Evolutionary conservation across 2,888 invertebrate genomes (phyloP).

Genomic region (Cheilosia impressa): DNA sequence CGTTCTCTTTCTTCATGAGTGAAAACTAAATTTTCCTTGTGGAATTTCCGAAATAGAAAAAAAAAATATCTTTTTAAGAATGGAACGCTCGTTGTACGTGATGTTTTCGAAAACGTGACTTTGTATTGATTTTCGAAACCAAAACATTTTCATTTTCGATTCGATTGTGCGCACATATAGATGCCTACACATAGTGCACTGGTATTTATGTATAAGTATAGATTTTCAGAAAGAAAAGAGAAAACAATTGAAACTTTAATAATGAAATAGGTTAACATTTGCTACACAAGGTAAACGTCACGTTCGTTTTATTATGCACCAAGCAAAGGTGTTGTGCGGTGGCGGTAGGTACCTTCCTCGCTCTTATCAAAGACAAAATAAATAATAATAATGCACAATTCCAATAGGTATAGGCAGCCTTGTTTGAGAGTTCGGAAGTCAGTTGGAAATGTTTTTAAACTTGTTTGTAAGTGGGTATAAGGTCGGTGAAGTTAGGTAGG

Average conservation of each 20-base stretch:
- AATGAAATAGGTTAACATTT: constrained; percentile 76
- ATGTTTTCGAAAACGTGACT: constrained; percentile 83
- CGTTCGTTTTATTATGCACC: constrained; percentile 55
- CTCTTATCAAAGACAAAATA: constrained; percentile 30
- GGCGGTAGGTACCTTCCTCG: neutral
- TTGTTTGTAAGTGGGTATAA: neutral
- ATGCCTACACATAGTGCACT: constrained; percentile 2
- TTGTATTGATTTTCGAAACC: constrained; percentile 82
- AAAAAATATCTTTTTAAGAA: constrained; percentile 27
- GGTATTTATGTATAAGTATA: constrained; percentile 13
- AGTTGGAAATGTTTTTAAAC: constrained; percentile 27
- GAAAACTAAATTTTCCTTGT: constrained; percentile 52
- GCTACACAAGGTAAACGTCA: constrained; percentile 61
- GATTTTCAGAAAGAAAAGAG: constrained; percentile 18
- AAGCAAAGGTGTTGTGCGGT: constrained; percentile 74
- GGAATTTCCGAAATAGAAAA: constrained; percentile 43
- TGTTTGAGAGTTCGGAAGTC: constrained; percentile 40
- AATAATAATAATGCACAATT: neutral
- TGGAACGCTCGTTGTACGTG: constrained; percentile 78
- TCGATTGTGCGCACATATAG: constrained; percentile 50
- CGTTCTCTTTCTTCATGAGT: constrained; percentile 42
- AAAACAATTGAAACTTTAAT: constrained; percentile 67
- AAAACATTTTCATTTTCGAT: constrained; percentile 73
- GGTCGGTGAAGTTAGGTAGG: constrained; percentile 24
- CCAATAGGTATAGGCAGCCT: neutral